Percentiles rank a stretch among this genome's conserved stretches.
Conservation (phyloP, 2,113 vertebrate genomes). For the Upupa epops region DNA sequence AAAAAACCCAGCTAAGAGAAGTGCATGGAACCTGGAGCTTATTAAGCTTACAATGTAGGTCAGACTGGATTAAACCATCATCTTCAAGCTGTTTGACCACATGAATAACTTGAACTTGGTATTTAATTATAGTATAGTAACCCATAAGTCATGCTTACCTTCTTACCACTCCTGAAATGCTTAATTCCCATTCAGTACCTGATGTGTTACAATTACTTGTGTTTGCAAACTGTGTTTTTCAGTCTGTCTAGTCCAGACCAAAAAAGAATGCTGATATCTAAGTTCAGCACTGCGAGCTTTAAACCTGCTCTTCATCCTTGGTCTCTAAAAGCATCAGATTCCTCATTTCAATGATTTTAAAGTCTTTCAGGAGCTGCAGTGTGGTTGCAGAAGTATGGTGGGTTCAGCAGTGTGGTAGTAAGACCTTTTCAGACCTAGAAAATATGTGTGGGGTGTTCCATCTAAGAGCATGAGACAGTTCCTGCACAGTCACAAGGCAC, state of each 20-base stretch:
- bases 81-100: neutral
- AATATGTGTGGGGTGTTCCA: rapidly evolving
- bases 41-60: neutral
- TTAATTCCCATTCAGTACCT: neutral
- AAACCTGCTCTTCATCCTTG: neutral
- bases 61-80: neutral
- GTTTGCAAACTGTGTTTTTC: neutral
- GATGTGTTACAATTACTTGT: neutral
- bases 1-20: neutral
- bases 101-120: neutral
- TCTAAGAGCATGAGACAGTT: neutral
- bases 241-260: neutral
- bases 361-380: neutral
- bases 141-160: neutral
- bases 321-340: neutral
- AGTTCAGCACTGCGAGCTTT: neutral
- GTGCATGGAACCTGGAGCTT: neutral
- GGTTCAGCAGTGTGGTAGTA: neutral
- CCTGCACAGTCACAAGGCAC: neutral
- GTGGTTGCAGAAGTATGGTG: neutral
- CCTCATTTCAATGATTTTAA: neutral
- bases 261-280: neutral
- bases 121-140: neutral
- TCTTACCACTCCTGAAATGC: neutral
- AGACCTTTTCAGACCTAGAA: neutral